These are phyloP conservation scores for Phylloscopus trochiloides DNA, from an alignment of 2,113 vertebrate genomes.

Conservation along the genomic window DNA sequence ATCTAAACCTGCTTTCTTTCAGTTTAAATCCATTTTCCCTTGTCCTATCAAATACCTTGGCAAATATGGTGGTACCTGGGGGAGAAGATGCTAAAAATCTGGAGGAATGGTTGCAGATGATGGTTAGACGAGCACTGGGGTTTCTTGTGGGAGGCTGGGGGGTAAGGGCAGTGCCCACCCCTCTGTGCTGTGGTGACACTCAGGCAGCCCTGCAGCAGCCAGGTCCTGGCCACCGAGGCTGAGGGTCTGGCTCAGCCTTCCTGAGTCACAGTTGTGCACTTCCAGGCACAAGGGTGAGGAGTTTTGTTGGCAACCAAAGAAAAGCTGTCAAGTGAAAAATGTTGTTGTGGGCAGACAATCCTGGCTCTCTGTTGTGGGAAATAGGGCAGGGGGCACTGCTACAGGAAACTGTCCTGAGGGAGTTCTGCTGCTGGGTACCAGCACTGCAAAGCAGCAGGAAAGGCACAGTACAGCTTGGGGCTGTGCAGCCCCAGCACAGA, in stretches of 20 bases:
- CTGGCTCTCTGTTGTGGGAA: background rate
- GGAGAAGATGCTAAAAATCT: background rate
- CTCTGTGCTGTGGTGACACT: rapidly evolving
- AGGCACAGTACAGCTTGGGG: rapidly evolving
- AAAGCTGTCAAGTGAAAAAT: background rate
- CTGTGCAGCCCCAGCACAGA: background rate
- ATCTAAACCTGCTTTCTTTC: no score
- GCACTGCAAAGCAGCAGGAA: background rate
- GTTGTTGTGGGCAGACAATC: background rate
- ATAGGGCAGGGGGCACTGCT: background rate
- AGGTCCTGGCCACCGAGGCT: rapidly evolving
- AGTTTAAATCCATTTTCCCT: background rate
- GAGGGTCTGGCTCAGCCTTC: background rate
- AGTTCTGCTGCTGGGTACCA: background rate
- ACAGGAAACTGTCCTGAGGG: background rate
- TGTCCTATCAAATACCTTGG: background rate
- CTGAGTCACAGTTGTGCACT: background rate
- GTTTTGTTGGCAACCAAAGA: background rate
- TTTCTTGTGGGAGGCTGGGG: background rate
- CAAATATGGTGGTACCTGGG: background rate
- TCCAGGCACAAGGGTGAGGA: background rate
- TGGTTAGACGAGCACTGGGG: background rate
- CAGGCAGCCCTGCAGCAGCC: background rate
- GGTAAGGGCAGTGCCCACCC: background rate
- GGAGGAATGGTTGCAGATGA: background rate